Evolutionary conservation across 2,113 vertebrate species (phyloP), one percentile per base, ranked within the genome.

Genomic region (Gavia stellata): DNA sequence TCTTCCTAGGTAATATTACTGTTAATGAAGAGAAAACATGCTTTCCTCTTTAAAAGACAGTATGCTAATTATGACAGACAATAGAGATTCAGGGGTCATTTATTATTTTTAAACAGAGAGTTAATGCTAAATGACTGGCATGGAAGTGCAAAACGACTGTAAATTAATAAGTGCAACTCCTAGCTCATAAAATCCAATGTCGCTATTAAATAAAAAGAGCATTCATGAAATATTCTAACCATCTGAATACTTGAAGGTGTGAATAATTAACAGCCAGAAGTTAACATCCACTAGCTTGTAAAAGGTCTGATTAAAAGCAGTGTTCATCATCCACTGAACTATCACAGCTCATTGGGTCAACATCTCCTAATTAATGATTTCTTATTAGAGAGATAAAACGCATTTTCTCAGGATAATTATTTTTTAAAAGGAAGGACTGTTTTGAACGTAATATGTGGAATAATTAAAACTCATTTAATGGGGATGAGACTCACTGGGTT

Each of bases 21-120:
- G 97, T 97, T 98, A 98, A 98, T 98, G 98, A 98, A 98, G 98
- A 98, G 98, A 98, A 98, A 98, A 98, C 97, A 98, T 90, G 97
- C 96, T 98, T 97, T 98, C 90, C 96, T 96, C 92, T 97, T 98
- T 98, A 97, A 98, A 98, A 98, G 96, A 95, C 97, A 97, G 94
- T 96, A 97, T 97, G 96, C 96, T 98, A 98, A 98, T 98, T 98
- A 98, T 47, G 88, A 90, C 80, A 97, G 97, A 98, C 97, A 98
- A 97, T 96, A 95, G 97, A 78, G 94, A 97, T 96, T 95, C 97
- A 95, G 91, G 82, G 96, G 95, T 97, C 97, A 96, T 98, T 98
- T 98, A 98, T 98, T 97, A 94, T 97, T 98, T 98, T 97, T 97
- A 97, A 97, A 96, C 65, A 85, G 97, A 96, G 91, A 97, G 88